These are phyloP conservation scores for Mycteria americana DNA, from an alignment of 2,797 vertebrate species.

Conservation along the genomic window DNA sequence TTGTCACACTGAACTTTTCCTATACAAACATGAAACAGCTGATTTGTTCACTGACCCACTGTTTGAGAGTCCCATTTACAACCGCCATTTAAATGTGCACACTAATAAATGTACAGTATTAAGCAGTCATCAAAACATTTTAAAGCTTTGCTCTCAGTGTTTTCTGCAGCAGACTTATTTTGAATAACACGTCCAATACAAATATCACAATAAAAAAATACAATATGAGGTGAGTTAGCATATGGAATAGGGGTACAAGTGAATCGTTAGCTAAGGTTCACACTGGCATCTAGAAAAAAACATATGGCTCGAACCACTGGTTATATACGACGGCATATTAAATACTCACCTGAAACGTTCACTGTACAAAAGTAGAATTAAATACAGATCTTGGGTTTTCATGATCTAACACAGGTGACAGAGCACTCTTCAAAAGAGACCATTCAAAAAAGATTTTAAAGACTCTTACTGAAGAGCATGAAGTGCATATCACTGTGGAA, in stretches of 20 bases:
- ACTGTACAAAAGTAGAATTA: neutral
- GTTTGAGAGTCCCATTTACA: neutral
- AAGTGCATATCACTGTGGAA: neutral
- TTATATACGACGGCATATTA: neutral
- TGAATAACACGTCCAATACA: neutral
- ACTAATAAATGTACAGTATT: neutral
- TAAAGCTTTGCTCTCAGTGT: neutral
- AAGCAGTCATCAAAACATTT: neutral
- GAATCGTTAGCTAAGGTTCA: neutral
- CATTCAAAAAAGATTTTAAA: neutral
- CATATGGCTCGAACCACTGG: neutral
- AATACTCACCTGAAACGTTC: slow-evolving; percentile 28
- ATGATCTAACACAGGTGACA: neutral
- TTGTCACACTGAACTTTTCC: neutral
- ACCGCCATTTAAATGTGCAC: neutral
- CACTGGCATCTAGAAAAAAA: neutral
- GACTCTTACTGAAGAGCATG: neutral
- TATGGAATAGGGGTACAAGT: neutral
- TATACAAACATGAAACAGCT: neutral
- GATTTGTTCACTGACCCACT: neutral
- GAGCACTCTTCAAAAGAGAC: slow-evolving; percentile 55
- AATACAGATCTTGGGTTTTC: slow-evolving; percentile 45
- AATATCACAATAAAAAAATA: neutral
- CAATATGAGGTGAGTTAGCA: neutral
- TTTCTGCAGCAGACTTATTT: neutral